Percentiles rank a stretch among this genome's conserved stretches.
These are phyloP conservation scores for Lacerta agilis DNA, from an alignment of 2,797 vertebrate species.

Conservation along the genomic window DNA sequence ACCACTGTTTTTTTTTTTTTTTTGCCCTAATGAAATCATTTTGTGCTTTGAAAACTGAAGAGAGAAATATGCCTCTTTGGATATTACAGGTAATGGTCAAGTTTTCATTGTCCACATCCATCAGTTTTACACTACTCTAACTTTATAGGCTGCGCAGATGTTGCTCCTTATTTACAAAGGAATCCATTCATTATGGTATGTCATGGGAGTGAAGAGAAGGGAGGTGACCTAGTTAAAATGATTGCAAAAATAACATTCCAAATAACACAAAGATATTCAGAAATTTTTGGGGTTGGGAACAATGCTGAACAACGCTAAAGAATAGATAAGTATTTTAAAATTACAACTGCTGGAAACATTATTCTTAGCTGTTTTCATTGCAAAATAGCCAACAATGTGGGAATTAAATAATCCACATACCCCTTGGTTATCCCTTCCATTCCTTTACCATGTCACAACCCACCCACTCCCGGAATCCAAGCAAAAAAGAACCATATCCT, in stretches of 20 bases:
- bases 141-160: constrained; percentile 40
- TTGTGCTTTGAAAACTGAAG: neutral
- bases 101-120: constrained; percentile 7
- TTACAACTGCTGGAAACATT: constrained; percentile 28
- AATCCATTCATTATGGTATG: neutral
- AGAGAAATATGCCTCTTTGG: neutral
- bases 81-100: constrained; percentile 32
- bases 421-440: neutral
- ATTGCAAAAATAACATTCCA: neutral
- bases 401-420: constrained; percentile 31
- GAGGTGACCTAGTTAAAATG: constrained; percentile 15
- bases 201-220: neutral
- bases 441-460: neutral
- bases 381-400: constrained; percentile 21
- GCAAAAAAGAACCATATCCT: neutral
- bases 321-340: constrained; percentile 23
- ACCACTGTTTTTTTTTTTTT: neutral
- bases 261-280: constrained; percentile 16
- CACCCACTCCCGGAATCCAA: constrained; percentile 20
- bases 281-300: constrained; percentile 1
- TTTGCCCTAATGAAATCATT: neutral
- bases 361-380: constrained; percentile 53
- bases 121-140: constrained; percentile 20
- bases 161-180: constrained; percentile 39
- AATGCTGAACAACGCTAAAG: constrained; percentile 29